Percentiles rank a stretch among this genome's conserved stretches.
These are phyloP conservation scores for Drosophila nigricruria DNA, from an alignment of 2,888 invertebrate genomes.

Conservation along the genomic window DNA sequence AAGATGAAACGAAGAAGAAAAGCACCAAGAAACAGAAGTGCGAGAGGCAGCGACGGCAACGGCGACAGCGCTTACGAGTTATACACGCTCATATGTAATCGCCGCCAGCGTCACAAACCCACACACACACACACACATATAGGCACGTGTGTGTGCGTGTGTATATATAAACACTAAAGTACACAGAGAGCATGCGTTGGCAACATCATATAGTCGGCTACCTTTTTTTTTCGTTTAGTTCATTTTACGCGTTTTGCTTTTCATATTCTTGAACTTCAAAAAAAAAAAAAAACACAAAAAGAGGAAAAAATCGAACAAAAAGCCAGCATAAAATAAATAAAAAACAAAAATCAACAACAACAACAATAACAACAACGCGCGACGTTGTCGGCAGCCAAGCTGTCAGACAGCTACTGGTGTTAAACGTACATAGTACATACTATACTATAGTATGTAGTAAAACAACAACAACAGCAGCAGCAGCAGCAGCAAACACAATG, in stretches of 20 bases:
- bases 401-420: conserved; percentile 81
- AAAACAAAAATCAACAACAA: conserved; percentile 23
- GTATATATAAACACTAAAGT: conserved; percentile 18
- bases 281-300: conserved; percentile 26
- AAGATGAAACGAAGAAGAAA: conserved; percentile 64
- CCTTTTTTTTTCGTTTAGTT: conserved; percentile 63
- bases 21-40: conserved; percentile 46
- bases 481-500: conserved; percentile 46
- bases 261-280: conserved; percentile 81
- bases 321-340: conserved; percentile 71
- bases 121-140: conserved; percentile 6
- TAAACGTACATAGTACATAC: conserved; percentile 70
- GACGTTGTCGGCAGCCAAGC: conserved; percentile 74
- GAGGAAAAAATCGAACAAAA: conserved; percentile 60
- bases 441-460: conserved; percentile 66
- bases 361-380: conserved; percentile 36
- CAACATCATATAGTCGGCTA: conserved; percentile 56
- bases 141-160: background rate
- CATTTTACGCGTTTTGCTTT: conserved; percentile 73
- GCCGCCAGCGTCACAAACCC: conserved; percentile 26
- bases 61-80: conserved; percentile 8
- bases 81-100: conserved; percentile 31
- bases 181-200: conserved; percentile 64
- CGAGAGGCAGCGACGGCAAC: conserved; percentile 24
- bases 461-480: conserved; percentile 47